A percentile compares a stretch with the other conserved stretches of the same genome.
Evolutionary conservation across 2,888 invertebrate species (phyloP).

Genomic region (Artemia sinica): DNA sequence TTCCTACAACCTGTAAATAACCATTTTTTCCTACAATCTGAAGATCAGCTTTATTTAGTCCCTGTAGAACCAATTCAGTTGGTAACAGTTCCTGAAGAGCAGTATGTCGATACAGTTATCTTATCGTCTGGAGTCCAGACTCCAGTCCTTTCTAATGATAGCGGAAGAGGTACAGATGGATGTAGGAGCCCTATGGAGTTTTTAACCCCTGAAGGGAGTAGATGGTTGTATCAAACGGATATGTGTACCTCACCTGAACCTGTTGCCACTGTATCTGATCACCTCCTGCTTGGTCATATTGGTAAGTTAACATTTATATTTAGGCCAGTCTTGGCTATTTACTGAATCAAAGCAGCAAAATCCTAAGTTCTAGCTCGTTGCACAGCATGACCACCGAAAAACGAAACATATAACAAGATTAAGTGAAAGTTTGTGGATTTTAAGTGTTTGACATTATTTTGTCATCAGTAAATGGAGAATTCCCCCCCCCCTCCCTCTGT

Average conservation of each 20-base stretch:
- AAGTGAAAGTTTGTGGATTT: too few species aligned
- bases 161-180: slow-evolving; percentile 11
- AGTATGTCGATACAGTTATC: background rate
- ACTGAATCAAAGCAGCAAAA: too few species aligned
- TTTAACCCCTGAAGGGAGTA: background rate
- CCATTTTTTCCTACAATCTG: slow-evolving; percentile 4
- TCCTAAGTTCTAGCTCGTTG: too few species aligned
- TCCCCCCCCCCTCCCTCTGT: too few species aligned
- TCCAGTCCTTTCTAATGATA: background rate
- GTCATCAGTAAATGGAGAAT: too few species aligned
- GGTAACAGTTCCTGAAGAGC: background rate
- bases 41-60: slow-evolving; percentile 5
- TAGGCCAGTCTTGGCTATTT: too few species aligned
- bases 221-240: too few species aligned
- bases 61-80: background rate
- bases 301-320: background rate
- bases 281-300: background rate
- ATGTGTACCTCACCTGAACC: slow-evolving; percentile 1
- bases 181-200: slow-evolving; percentile 8
- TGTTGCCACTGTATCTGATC: background rate
- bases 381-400: too few species aligned
- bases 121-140: slow-evolving; percentile 2
- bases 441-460: too few species aligned
- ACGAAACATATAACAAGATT: too few species aligned
- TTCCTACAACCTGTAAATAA: slow-evolving; percentile 13